These are phyloP conservation scores for Probosciger aterrimus DNA, from an alignment of 2,113 vertebrate species.

Conservation along the genomic window DNA sequence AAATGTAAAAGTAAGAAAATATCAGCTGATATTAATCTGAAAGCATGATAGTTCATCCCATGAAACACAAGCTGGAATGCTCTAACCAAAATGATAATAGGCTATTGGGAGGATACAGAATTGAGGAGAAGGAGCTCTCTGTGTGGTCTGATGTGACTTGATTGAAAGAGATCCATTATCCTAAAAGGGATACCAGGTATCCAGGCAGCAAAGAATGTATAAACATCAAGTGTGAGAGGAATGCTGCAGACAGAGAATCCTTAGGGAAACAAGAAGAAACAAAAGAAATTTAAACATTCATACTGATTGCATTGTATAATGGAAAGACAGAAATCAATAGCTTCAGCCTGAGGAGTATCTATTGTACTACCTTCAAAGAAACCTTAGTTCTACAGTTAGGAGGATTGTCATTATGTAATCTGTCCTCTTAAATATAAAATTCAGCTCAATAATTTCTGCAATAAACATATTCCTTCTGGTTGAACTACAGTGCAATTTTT, in stretches of 20 bases:
- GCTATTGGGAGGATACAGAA: neutral
- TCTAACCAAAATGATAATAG: neutral
- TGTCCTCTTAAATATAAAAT: neutral
- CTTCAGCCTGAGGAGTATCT: neutral
- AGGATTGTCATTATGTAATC: neutral
- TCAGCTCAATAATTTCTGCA: neutral
- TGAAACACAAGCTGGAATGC: neutral
- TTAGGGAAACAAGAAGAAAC: neutral
- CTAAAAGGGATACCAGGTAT: neutral
- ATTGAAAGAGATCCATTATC: neutral
- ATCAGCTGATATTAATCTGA: neutral
- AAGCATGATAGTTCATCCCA: neutral
- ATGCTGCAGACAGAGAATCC: neutral
- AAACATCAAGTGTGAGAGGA: neutral
- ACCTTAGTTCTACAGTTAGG: neutral
- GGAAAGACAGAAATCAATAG: neutral
- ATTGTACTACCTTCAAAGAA: neutral
- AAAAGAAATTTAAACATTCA: neutral
- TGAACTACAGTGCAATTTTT: neutral
- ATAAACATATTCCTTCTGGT: neutral
- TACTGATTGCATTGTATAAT: neutral
- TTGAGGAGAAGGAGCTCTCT: neutral
- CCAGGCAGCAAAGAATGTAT: constrained; percentile 7
- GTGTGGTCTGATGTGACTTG: constrained; percentile 6
- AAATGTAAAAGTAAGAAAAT: neutral